Evolutionary conservation across 2,113 vertebrate species (phyloP).

Genomic region (Perca flavescens): DNA sequence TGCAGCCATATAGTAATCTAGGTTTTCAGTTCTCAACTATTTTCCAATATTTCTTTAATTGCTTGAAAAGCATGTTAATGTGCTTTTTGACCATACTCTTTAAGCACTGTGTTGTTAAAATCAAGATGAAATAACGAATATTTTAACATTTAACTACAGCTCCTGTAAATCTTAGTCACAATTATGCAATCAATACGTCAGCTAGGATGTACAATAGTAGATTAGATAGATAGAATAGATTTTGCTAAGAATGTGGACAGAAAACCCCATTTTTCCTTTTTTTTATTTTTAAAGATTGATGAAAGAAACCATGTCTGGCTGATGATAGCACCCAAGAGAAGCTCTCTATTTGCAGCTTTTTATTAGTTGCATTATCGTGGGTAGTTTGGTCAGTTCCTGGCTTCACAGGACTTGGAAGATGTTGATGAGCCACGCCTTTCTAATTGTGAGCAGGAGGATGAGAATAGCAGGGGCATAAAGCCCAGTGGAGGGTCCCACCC

Average conservation of each 20-base stretch:
- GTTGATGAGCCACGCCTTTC: slow-evolving; percentile 16
- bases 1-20: background rate
- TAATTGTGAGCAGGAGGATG: slow-evolving; percentile 44
- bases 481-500: slow-evolving; percentile 46
- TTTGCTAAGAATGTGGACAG: background rate
- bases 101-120: background rate
- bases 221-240: too few relatives aligned
- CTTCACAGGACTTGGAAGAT: slow-evolving; percentile 19
- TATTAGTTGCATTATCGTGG: background rate
- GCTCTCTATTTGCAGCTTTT: slow-evolving; percentile 8
- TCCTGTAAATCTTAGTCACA: background rate
- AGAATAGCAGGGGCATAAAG: slow-evolving; percentile 74
- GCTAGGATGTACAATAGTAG: background rate
- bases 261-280: background rate
- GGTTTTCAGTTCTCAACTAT: background rate
- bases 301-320: background rate
- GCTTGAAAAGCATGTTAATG: background rate
- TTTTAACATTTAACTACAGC: background rate
- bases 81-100: background rate
- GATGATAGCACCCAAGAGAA: background rate
- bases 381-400: background rate
- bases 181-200: too few relatives aligned
- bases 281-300: background rate
- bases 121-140: background rate
- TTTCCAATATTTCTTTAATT: background rate